These are phyloP conservation scores for Cyaniris semiargus DNA, from an alignment of 2,888 invertebrate species.

Conservation along the genomic window DNA sequence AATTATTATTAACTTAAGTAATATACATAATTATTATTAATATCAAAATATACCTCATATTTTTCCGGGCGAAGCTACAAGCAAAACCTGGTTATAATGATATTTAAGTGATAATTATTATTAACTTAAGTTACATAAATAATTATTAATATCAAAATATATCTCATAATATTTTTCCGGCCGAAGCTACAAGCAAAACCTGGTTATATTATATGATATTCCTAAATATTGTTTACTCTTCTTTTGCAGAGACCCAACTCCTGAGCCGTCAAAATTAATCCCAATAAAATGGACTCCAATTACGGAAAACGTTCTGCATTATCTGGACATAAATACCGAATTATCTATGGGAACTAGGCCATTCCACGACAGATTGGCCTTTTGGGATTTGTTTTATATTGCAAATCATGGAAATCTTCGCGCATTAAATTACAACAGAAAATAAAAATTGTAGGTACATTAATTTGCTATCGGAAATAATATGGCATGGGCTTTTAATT, in stretches of 20 bases:
- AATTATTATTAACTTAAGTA: too few species aligned
- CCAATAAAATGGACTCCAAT: conserved; percentile 27
- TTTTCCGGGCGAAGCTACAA: too few species aligned
- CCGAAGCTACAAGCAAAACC: too few species aligned
- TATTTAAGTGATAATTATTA: too few species aligned
- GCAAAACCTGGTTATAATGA: too few species aligned
- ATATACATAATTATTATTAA: too few species aligned
- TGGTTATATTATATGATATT: background rate
- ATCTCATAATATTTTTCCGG: too few species aligned
- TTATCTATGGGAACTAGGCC: conserved; percentile 41
- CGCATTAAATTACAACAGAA: conserved; percentile 8
- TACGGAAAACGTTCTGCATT: conserved; percentile 11
- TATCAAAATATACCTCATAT: too few species aligned
- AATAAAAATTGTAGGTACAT: background rate
- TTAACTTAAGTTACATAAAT: too few species aligned
- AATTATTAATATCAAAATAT: too few species aligned
- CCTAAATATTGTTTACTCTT: background rate
- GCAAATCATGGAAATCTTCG: conserved; percentile 21
- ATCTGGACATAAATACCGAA: conserved; percentile 40
- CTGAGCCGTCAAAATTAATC: conserved; percentile 19
- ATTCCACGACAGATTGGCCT: conserved; percentile 44
- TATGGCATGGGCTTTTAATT: background rate
- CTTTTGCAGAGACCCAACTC: conserved; percentile 35
- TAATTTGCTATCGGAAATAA: background rate
- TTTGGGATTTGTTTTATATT: conserved; percentile 49